A percentile compares a stretch with the other conserved stretches of the same genome.
Evolutionary conservation across 2,113 vertebrate species (phyloP).

Genomic region (Cyanoderma ruficeps): DNA sequence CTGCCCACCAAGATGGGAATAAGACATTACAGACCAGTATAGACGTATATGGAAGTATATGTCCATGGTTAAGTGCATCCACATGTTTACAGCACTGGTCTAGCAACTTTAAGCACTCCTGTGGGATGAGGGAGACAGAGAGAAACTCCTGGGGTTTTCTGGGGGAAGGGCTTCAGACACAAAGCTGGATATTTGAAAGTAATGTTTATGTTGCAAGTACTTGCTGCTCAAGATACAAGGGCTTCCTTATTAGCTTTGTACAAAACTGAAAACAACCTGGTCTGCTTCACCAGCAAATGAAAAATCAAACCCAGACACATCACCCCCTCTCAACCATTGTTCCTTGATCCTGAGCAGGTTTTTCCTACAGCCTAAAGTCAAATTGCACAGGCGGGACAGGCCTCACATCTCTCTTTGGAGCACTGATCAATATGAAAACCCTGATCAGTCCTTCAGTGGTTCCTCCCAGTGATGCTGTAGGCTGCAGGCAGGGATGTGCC

Average conservation of each 20-base stretch:
- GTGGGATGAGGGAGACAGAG: neutral
- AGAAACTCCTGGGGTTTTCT: neutral
- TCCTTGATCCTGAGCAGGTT: neutral
- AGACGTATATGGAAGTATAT: fast-evolving
- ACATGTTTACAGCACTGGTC: fast-evolving
- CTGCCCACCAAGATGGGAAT: neutral
- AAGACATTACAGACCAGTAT: neutral
- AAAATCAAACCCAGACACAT: neutral
- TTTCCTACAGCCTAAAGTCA: neutral
- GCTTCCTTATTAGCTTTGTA: neutral
- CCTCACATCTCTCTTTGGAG: neutral
- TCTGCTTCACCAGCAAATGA: neutral
- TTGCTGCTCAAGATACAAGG: neutral
- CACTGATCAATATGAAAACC: neutral
- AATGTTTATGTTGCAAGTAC: neutral
- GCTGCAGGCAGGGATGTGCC: fast-evolving
- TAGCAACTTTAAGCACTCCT: neutral
- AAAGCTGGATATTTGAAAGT: neutral
- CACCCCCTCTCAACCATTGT: neutral
- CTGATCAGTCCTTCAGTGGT: fast-evolving
- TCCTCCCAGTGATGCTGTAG: fast-evolving
- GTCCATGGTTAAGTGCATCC: fast-evolving
- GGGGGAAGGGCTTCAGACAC: neutral
- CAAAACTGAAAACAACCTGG: neutral
- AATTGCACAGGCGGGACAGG: fast-evolving